A percentile compares a stretch with the other conserved stretches of the same genome.
These are phyloP conservation scores for Myrmophylax atrothorax DNA, from an alignment of 2,113 vertebrate genomes.

Conservation along the genomic window DNA sequence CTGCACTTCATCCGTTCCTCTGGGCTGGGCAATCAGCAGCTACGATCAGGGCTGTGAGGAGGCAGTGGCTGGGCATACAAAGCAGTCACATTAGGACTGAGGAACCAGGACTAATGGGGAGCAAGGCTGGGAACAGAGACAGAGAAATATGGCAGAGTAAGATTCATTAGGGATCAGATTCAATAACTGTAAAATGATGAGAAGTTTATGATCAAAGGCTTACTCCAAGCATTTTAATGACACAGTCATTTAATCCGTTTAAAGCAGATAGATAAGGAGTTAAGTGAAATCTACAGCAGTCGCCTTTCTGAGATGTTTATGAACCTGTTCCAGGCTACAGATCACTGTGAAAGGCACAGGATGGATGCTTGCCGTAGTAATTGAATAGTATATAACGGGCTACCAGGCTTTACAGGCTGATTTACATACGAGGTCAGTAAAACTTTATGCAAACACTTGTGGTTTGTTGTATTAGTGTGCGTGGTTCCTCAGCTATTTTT, in stretches of 20 bases:
- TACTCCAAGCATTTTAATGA: conserved; percentile 55
- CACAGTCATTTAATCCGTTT: conserved; percentile 21
- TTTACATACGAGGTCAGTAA: not conserved
- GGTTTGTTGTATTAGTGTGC: not conserved
- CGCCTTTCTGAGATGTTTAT: conserved; percentile 9
- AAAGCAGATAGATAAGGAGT: conserved; percentile 60
- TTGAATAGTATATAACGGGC: not conserved
- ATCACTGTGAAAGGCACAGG: not conserved
- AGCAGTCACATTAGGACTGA: not conserved
- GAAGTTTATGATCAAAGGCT: conserved; percentile 62
- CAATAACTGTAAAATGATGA: conserved; percentile 47
- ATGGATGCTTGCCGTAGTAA: not conserved
- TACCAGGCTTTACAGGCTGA: not conserved
- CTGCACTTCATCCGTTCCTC: conserved; percentile 19
- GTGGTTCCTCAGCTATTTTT: not conserved
- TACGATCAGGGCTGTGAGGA: not conserved
- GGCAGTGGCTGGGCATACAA: conserved; percentile 19
- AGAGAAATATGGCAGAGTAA: conserved; percentile 4
- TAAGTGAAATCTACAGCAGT: conserved; percentile 48
- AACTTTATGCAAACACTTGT: not conserved
- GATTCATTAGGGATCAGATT: conserved; percentile 37
- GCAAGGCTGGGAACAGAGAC: not conserved
- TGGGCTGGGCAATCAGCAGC: conserved; percentile 55
- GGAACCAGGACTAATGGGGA: conserved; percentile 18
- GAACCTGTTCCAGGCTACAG: conserved; percentile 12